These are phyloP conservation scores for Propithecus perrieri DNA, from an alignment of 2,797 vertebrate species.

Conservation along the genomic window DNA sequence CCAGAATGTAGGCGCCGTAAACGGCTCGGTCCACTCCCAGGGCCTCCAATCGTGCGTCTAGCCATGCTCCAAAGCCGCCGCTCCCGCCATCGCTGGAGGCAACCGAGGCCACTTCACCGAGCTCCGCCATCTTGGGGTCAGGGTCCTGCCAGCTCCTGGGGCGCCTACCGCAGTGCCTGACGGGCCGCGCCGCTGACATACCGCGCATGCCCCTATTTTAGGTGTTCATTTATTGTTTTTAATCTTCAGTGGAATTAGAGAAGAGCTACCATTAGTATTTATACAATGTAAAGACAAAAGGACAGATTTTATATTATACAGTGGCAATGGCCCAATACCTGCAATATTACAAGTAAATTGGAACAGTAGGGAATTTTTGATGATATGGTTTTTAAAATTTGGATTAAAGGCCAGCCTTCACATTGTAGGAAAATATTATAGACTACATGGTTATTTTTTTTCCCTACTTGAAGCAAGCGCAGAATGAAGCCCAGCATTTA, in stretches of 20 bases:
- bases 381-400: not conserved
- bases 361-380: not conserved
- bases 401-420: not conserved
- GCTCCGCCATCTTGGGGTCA: conserved; percentile 93
- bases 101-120: conserved; percentile 81
- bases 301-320: not conserved
- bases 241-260: not conserved
- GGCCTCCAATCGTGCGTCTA: conserved; percentile 90
- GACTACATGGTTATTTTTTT: not conserved
- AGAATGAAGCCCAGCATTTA: not conserved
- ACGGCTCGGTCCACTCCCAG: conserved; percentile 94
- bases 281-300: conserved; percentile 2
- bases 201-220: conserved; percentile 64
- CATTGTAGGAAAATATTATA: not conserved
- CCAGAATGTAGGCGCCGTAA: conserved; percentile 93
- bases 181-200: conserved; percentile 5
- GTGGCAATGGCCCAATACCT: not conserved
- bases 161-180: conserved; percentile 52
- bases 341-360: not conserved
- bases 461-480: not conserved
- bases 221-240: conserved; percentile 15
- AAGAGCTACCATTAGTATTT: not conserved
- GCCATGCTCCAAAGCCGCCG: conserved; percentile 91
- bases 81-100: conserved; percentile 33
- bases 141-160: not conserved